phyloP scores from a whole-genome alignment of 37 sponge, comb jelly and placozoan species.

The Aplysina aerophoba region DNA sequence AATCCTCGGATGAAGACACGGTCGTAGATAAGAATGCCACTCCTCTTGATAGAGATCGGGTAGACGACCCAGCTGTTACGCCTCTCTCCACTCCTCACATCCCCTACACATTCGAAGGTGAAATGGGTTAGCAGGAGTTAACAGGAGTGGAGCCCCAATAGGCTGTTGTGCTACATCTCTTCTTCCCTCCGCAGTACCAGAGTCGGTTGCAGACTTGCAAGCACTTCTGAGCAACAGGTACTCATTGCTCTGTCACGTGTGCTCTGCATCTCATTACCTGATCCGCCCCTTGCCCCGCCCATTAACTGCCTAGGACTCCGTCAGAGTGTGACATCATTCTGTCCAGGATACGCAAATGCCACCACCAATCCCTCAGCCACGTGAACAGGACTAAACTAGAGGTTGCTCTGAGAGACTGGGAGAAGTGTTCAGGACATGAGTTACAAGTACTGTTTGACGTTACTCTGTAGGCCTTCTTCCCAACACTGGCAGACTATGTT shows the following conservation, averaged over 20 bases:
- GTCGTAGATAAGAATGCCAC: neutral
- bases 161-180: too few relatives aligned
- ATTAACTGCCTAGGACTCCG: conserved; percentile 31
- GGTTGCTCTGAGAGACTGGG: conserved; percentile 17
- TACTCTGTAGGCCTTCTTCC: conserved; percentile 40
- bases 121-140: too few relatives aligned
- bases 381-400: conserved; percentile 64
- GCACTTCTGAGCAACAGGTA: conserved; percentile 44
- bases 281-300: neutral
- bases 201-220: conserved; percentile 39
- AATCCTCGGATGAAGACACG: conserved; percentile 15
- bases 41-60: neutral
- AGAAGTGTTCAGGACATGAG: too few relatives aligned
- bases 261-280: neutral
- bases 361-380: conserved; percentile 63
- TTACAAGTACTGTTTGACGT: neutral
- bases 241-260: neutral
- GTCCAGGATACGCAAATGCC: conserved; percentile 59
- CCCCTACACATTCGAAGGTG: conserved; percentile 20
- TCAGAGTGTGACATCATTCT: conserved; percentile 68
- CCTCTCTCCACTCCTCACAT: neutral
- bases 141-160: too few relatives aligned
- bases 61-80: conserved; percentile 10
- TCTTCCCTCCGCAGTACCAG: conserved; percentile 45
- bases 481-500: conserved; percentile 41